phyloP scores from a whole-genome alignment of 2,888 invertebrate genomes.

The Chrysina gloriosa region DNA sequence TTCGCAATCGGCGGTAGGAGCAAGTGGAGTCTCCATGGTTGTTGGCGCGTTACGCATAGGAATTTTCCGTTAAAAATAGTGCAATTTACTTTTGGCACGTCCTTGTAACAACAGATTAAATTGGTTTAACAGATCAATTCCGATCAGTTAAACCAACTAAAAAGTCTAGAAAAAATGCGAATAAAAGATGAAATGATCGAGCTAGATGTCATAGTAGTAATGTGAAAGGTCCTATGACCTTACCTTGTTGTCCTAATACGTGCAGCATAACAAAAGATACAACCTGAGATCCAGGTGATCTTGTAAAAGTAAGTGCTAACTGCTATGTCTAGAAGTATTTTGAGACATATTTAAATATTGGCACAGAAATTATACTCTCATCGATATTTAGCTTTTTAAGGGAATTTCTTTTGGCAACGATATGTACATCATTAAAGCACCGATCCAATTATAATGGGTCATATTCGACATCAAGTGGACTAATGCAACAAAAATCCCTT shows the following conservation, averaged over 20 bases:
- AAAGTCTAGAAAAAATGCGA: slow-evolving; percentile 21
- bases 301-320: slow-evolving; percentile 36
- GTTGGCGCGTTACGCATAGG: too few species aligned
- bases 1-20: too few species aligned
- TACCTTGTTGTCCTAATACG: slow-evolving; percentile 65
- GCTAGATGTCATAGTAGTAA: slow-evolving; percentile 35
- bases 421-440: too few species aligned
- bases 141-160: slow-evolving; percentile 10
- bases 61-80: too few species aligned
- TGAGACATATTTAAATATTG: slow-evolving; percentile 12
- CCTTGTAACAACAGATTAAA: background rate
- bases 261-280: slow-evolving; percentile 62
- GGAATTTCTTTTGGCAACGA: background rate
- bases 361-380: slow-evolving; percentile 32
- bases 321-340: slow-evolving; percentile 39
- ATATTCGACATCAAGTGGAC: too few species aligned
- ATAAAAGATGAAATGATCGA: slow-evolving; percentile 35
- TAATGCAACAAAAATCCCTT: too few species aligned
- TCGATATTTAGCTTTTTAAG: background rate
- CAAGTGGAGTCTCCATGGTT: too few species aligned
- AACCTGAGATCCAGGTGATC: slow-evolving; percentile 56
- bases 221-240: slow-evolving; percentile 51
- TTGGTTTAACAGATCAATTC: slow-evolving; percentile 8
- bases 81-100: too few species aligned
- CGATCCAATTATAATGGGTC: too few species aligned